These are phyloP conservation scores for Masticophis lateralis DNA, from an alignment of 2,797 vertebrate genomes.

Conservation along the genomic window DNA sequence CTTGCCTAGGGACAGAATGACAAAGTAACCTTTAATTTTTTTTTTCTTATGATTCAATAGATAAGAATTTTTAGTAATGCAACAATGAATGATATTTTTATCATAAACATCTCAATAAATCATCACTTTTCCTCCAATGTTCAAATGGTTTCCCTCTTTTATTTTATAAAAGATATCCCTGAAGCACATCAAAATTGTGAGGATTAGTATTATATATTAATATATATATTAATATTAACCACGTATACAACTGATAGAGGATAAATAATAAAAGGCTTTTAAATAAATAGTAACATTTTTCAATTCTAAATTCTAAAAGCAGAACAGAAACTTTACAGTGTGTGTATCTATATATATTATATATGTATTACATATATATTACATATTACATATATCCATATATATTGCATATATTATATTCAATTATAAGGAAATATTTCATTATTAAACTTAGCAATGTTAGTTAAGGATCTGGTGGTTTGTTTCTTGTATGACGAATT, in stretches of 20 bases:
- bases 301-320: slow-evolving; percentile 12
- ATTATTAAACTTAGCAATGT: slow-evolving; percentile 26
- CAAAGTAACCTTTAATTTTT: slow-evolving; percentile 27
- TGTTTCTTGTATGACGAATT: background rate
- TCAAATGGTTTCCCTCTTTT: slow-evolving; percentile 28
- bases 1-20: slow-evolving; percentile 34
- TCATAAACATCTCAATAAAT: slow-evolving; percentile 20
- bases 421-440: slow-evolving; percentile 18
- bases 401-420: slow-evolving; percentile 1
- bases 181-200: slow-evolving; percentile 7
- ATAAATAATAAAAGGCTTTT: slow-evolving; percentile 24
- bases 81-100: slow-evolving; percentile 9
- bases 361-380: no score
- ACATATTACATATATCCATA: background rate
- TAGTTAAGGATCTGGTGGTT: slow-evolving; percentile 25
- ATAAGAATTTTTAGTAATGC: slow-evolving; percentile 31
- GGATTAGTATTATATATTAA: slow-evolving; percentile 8
- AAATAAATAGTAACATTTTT: slow-evolving; percentile 1
- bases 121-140: slow-evolving; percentile 18
- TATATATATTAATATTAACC: slow-evolving; percentile 22
- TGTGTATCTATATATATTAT: background rate
- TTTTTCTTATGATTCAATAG: slow-evolving; percentile 21
- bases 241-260: slow-evolving; percentile 32
- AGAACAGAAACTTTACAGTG: slow-evolving; percentile 15
- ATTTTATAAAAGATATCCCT: slow-evolving; percentile 36